phyloP scores from a whole-genome alignment of 2,113 vertebrate genomes.

The Agelaius tricolor region DNA sequence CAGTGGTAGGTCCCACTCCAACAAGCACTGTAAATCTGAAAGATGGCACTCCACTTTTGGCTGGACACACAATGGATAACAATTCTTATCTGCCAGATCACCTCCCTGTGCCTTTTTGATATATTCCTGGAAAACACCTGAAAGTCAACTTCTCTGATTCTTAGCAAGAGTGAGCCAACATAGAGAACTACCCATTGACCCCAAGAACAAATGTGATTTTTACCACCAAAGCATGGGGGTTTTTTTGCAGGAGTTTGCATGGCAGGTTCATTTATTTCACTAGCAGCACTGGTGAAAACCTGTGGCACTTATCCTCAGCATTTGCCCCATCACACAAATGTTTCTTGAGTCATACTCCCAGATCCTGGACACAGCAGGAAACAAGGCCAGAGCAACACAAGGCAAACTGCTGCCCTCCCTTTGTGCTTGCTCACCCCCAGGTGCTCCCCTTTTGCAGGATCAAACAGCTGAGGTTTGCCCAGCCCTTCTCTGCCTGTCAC shows the following conservation, averaged over 20 bases:
- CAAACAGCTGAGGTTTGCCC: neutral
- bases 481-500: neutral
- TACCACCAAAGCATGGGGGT: neutral
- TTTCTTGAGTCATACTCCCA: neutral
- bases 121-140: neutral
- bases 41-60: neutral
- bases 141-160: neutral
- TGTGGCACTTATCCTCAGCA: neutral
- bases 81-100: neutral
- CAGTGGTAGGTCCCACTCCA: neutral
- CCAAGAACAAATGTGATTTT: neutral
- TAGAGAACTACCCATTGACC: neutral
- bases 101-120: neutral
- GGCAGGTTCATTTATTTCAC: neutral
- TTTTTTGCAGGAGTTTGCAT: neutral
- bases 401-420: neutral
- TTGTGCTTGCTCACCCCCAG: neutral
- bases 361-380: neutral
- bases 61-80: neutral
- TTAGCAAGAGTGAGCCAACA: neutral
- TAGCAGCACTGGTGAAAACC: neutral
- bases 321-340: neutral
- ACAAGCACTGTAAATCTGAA: neutral
- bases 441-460: neutral
- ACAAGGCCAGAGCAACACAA: neutral